A percentile compares a stretch with the other conserved stretches of the same genome.
phyloP scores from a whole-genome alignment of 2,888 invertebrate genomes.

The Andrena marginata region DNA sequence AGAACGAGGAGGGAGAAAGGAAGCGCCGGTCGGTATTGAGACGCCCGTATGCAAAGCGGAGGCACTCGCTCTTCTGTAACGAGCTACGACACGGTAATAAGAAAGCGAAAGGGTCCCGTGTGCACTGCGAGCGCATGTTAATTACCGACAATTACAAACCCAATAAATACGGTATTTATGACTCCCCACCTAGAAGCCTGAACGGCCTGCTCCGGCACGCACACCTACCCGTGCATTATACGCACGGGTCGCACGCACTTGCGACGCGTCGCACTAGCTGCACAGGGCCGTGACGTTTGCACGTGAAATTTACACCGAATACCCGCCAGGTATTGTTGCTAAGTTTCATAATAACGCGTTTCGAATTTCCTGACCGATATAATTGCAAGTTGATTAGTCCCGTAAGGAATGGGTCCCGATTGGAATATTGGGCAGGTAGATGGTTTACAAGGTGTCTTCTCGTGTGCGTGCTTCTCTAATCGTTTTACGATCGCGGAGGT shows the following conservation, averaged over 20 bases:
- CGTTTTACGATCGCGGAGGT: neutral
- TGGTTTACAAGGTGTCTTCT: neutral
- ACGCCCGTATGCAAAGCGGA: slow-evolving; percentile 77
- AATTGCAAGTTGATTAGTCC: slow-evolving; percentile 41
- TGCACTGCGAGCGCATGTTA: slow-evolving; percentile 77
- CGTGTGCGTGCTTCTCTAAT: neutral
- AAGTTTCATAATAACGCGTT: slow-evolving; percentile 18
- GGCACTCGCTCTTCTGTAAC: slow-evolving; percentile 76
- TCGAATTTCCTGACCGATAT: slow-evolving; percentile 9
- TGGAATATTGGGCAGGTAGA: neutral
- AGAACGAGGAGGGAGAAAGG: slow-evolving; percentile 37
- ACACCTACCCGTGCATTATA: slow-evolving; percentile 38
- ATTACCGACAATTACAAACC: slow-evolving; percentile 81
- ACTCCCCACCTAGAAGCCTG: slow-evolving; percentile 57
- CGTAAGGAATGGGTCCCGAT: neutral
- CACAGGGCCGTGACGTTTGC: slow-evolving; percentile 24
- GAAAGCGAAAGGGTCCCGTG: slow-evolving; percentile 71
- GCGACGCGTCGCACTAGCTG: slow-evolving; percentile 13
- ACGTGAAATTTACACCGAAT: slow-evolving; percentile 4
- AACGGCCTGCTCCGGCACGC: slow-evolving; percentile 32
- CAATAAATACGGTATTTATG: slow-evolving; percentile 80
- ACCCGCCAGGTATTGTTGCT: slow-evolving; percentile 23
- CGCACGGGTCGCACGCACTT: slow-evolving; percentile 44
- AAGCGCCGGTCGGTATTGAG: slow-evolving; percentile 67
- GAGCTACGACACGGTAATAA: slow-evolving; percentile 76